Conservation (phyloP, 2,113 vertebrate genomes). For the Festucalex cinctus region DNA sequence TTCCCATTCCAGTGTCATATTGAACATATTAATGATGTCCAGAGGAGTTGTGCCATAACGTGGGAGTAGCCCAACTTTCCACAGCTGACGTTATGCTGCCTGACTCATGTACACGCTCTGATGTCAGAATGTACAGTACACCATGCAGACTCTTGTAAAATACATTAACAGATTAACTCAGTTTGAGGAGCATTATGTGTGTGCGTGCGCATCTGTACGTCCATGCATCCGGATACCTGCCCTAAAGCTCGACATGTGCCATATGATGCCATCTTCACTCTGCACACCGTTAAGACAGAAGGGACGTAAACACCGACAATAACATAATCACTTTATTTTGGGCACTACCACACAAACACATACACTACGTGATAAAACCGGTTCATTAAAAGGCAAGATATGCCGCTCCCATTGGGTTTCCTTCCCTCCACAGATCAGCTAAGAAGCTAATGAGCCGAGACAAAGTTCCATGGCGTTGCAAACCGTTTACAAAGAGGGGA, state of each 20-base stretch:
- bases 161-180: conserved; percentile 1
- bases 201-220: not conserved
- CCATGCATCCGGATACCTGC: conserved; percentile 13
- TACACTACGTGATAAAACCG: conserved; percentile 11
- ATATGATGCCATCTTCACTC: conserved; percentile 26
- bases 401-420: not conserved
- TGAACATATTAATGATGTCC: not conserved
- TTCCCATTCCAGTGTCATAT: not conserved
- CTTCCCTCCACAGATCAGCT: not conserved
- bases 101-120: not conserved
- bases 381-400: conserved; percentile 13
- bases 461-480: not conserved
- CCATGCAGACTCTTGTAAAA: not conserved
- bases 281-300: conserved; percentile 30
- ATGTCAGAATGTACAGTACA: not conserved
- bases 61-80: not conserved
- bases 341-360: not conserved
- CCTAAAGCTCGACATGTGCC: conserved; percentile 21
- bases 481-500: not conserved
- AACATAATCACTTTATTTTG: not conserved
- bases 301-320: conserved; percentile 27
- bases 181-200: conserved; percentile 1
- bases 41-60: not conserved
- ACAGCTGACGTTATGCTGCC: not conserved
- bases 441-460: not conserved